These are phyloP conservation scores for Channallabes apus DNA, from an alignment of 2,797 vertebrate genomes.

Conservation along the genomic window DNA sequence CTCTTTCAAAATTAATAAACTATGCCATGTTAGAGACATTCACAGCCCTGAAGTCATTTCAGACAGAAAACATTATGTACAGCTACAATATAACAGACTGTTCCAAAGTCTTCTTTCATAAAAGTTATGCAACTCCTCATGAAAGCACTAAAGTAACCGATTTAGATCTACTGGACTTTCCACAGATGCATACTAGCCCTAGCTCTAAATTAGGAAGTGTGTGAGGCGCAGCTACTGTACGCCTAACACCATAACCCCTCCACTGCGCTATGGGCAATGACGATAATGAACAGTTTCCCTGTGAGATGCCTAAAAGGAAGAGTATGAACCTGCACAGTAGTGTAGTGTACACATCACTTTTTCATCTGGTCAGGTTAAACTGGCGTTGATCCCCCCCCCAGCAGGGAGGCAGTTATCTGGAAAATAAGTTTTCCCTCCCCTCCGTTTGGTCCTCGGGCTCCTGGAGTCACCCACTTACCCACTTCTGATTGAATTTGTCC, in stretches of 20 bases:
- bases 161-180: neutral
- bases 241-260: neutral
- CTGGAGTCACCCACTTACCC: neutral
- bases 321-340: neutral
- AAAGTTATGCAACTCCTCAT: neutral
- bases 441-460: neutral
- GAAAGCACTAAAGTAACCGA: neutral
- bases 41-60: neutral
- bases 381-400: neutral
- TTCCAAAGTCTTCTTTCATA: neutral
- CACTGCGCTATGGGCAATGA: neutral
- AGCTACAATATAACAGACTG: neutral
- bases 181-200: neutral
- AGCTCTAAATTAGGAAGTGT: neutral
- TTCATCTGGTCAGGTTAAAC: neutral
- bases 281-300: neutral
- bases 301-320: neutral
- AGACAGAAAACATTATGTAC: neutral
- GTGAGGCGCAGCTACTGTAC: neutral
- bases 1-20: neutral
- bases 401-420: neutral
- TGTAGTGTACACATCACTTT: neutral
- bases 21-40: neutral
- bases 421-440: neutral
- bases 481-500: slow-evolving; percentile 3